A percentile compares a stretch with the other conserved stretches of the same genome.
Conservation (phyloP, 2,113 vertebrate species). For the Carettochelys insculpta region DNA sequence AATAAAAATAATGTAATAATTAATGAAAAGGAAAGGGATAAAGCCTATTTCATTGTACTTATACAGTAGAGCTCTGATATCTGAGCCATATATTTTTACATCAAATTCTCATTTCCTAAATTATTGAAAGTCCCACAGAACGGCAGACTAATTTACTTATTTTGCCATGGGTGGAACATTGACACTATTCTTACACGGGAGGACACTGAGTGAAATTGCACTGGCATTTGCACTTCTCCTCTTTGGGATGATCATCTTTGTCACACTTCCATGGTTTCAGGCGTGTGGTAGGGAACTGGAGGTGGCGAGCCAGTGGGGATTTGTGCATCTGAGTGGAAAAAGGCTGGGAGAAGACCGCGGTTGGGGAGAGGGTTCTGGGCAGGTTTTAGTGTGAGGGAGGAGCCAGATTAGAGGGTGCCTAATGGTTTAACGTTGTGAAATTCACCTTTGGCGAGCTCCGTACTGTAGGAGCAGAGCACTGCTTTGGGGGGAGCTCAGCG, state of each 20-base stretch:
- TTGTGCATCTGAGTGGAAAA: not conserved
- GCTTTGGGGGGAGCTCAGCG: not conserved
- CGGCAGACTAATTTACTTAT: not conserved
- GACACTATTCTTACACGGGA: not conserved
- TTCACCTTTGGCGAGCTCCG: not conserved
- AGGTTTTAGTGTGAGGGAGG: not conserved
- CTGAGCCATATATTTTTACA: not conserved
- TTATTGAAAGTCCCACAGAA: not conserved
- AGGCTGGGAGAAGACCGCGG: not conserved
- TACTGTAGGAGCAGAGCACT: not conserved
- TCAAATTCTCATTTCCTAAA: not conserved
- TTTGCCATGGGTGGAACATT: not conserved
- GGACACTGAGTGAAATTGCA: not conserved
- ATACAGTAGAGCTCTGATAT: not conserved
- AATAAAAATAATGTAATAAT: not conserved
- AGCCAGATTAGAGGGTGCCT: not conserved
- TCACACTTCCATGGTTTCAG: not conserved
- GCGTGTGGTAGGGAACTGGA: not conserved
- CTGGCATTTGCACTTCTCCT: not conserved
- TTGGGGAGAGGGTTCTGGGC: not conserved
- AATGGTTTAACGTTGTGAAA: not conserved
- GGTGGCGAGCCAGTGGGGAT: not conserved
- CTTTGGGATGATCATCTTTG: not conserved
- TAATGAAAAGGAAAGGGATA: not conserved
- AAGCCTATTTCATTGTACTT: not conserved